These are phyloP conservation scores for Aquatica leii DNA, from an alignment of 2,888 invertebrate genomes.

Conservation along the genomic window DNA sequence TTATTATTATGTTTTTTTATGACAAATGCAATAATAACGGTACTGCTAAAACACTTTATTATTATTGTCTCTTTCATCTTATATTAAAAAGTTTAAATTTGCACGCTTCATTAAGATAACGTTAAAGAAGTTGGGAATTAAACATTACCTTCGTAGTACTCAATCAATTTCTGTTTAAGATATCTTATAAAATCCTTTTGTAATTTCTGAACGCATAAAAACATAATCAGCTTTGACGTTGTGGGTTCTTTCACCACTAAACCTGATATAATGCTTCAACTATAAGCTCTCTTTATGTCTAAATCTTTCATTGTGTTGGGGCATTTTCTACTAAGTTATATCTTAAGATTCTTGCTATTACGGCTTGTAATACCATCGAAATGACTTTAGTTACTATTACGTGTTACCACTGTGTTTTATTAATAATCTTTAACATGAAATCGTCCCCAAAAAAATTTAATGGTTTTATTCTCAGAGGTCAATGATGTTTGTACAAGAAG, in stretches of 20 bases:
- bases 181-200: constrained; percentile 8
- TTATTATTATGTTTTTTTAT: no score
- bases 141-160: constrained; percentile 5
- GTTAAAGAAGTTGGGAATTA: neutral
- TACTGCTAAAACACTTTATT: no score
- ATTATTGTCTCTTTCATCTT: no score
- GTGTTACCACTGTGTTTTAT: neutral
- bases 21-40: no score
- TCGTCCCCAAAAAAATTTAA: no score
- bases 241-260: constrained; percentile 10
- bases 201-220: constrained; percentile 11
- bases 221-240: constrained; percentile 12
- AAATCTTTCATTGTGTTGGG: constrained; percentile 12
- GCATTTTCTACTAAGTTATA: constrained; percentile 10
- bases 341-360: constrained; percentile 1
- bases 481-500: no score
- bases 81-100: no score
- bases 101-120: no score
- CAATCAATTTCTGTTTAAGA: constrained; percentile 10
- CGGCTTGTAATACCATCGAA: neutral
- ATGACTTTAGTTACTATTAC: neutral
- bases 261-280: constrained; percentile 9
- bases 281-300: constrained; percentile 14
- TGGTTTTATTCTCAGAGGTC: no score
- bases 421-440: no score